Conservation (phyloP, 1,140 invertebrate species). For the Apocrypta bakeri region DNA sequence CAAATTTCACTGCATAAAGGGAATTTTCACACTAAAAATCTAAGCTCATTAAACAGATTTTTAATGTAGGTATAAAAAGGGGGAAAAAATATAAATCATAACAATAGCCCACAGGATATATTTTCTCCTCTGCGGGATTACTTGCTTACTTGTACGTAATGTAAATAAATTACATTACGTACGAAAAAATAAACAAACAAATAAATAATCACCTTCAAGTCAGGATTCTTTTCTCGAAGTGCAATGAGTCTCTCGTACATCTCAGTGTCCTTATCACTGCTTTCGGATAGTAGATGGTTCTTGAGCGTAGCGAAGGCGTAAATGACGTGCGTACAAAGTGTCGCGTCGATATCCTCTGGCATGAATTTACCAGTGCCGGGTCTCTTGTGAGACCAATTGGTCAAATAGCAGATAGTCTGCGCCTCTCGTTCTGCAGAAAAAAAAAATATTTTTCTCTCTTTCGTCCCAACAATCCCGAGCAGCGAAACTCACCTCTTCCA, state of each 20-base stretch:
- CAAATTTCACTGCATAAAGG: too few species aligned
- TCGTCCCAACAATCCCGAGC: too few species aligned
- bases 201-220: constrained; percentile 81
- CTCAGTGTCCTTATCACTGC: constrained; percentile 86
- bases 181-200: constrained; percentile 44
- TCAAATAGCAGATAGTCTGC: constrained; percentile 94
- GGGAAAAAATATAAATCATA: too few species aligned
- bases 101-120: too few species aligned
- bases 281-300: constrained; percentile 86
- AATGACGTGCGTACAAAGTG: constrained; percentile 93
- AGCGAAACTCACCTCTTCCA: constrained; percentile 53
- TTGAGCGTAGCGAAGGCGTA: constrained; percentile 94
- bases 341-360: constrained; percentile 90
- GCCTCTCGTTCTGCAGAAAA: constrained; percentile 80
- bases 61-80: too few species aligned
- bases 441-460: too few species aligned
- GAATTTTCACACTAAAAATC: too few species aligned
- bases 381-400: constrained; percentile 94
- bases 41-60: too few species aligned
- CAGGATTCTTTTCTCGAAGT: constrained; percentile 91
- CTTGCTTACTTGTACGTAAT: too few species aligned
- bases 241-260: constrained; percentile 89
- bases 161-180: too few species aligned
- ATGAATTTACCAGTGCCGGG: constrained; percentile 89
- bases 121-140: too few species aligned